Evolutionary conservation across 1,140 invertebrate species (phyloP), one percentile per base, ranked within the genome.

Genomic region (Vanessa tameamea): DNA sequence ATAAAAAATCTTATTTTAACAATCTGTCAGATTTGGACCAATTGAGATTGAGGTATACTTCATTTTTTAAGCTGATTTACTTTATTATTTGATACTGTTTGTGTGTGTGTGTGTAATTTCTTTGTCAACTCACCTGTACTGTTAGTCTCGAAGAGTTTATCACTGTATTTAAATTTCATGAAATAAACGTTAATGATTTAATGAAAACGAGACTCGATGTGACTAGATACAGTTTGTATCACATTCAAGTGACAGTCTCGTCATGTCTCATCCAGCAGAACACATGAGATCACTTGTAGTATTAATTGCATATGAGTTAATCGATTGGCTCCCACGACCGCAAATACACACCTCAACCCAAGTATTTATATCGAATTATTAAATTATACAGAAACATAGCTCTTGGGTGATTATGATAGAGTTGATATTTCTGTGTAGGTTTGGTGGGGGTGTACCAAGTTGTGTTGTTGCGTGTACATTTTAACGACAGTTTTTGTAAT

Each of bases 321-420:
- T 88, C 88, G 88, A 88, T 88, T 75, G 82, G 83, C 84, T 88
- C 88, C 87, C 86, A 88, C 88, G 87, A 82, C 80, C 76, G 73
- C 72, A 37, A 31, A 47, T n/a, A 74, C 59, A 51, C 1, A 37
- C 8, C 31, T n/a, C 63, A 55, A 80, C 81, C 71, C 65, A 68
- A 64, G 55, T 64, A 74, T 70, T 70, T 70, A 78, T 64, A 81
- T 69, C 51, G 69, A 13, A 20, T 14, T 11, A 15, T 73, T 61
- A 69, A 47, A 13, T 11, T 50, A 37, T 57, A 77, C n/a, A 43
- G 48, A 4, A 78, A 72, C 69, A 20, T 74, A 15, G 12, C 12
- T 53, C 31, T 73, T 76, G 75, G 53, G 2, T 0, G 0, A 0
- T 0, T 47, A 6, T 5, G 11, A 55, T 76, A 80, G 48, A 78